phyloP scores from a whole-genome alignment of 1,140 invertebrate genomes.

The Vanessa atalanta region DNA sequence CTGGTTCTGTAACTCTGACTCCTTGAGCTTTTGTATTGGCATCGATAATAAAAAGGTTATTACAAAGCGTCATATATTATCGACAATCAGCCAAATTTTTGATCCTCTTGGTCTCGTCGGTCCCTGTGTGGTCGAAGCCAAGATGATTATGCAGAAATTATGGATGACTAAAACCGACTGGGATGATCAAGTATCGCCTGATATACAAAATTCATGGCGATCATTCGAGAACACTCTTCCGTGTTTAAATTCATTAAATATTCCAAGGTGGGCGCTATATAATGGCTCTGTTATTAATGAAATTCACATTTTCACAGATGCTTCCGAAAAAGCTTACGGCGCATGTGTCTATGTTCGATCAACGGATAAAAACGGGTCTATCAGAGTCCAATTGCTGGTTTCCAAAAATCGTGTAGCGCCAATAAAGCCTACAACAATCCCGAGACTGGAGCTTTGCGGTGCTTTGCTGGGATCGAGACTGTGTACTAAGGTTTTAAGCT shows the following conservation, averaged over 20 bases:
- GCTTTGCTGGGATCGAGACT: too few relatives aligned
- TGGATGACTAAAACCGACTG: constrained; percentile 29
- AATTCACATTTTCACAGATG: constrained; percentile 46
- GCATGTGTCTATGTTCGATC: constrained; percentile 51
- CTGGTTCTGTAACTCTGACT: constrained; percentile 41
- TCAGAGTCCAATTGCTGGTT: background rate
- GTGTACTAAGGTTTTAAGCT: background rate
- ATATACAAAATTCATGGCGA: constrained; percentile 25
- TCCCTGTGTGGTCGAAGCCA: too few relatives aligned
- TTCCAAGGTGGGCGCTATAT: too few relatives aligned
- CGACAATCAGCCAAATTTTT: constrained; percentile 35
- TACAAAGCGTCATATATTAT: constrained; percentile 46
- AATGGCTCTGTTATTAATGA: too few relatives aligned
- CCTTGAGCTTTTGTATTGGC: constrained; percentile 38
- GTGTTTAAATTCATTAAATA: constrained; percentile 13
- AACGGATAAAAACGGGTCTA: constrained; percentile 19
- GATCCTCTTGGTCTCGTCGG: too few relatives aligned
- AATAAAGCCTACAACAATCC: too few relatives aligned
- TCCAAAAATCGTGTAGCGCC: too few relatives aligned
- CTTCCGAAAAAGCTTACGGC: constrained; percentile 48
- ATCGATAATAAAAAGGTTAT: constrained; percentile 5
- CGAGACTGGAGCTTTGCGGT: too few relatives aligned
- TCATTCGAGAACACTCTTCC: constrained; percentile 18
- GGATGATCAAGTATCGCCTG: constrained; percentile 52
- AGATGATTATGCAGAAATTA: too few relatives aligned